These are phyloP conservation scores for Tenthredo livida DNA, from an alignment of 2,888 invertebrate genomes.

Conservation along the genomic window DNA sequence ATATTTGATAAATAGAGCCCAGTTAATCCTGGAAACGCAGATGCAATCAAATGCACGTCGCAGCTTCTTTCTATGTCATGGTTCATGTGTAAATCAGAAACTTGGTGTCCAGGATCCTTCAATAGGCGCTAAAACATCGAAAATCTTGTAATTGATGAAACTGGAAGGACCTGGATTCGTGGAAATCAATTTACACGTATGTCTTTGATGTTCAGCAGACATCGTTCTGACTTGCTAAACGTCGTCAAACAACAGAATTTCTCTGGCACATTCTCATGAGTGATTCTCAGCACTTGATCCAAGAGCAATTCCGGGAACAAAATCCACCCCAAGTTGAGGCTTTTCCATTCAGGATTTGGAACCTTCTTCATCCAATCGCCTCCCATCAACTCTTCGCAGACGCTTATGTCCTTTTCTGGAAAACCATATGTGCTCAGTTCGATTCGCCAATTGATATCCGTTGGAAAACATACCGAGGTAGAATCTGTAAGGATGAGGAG, in stretches of 20 bases:
- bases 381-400: too few relatives aligned
- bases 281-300: neutral
- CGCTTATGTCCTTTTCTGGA: too few relatives aligned
- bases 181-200: neutral
- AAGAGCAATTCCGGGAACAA: neutral
- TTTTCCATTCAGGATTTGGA: neutral
- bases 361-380: neutral
- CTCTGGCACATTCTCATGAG: neutral
- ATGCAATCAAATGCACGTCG: slow-evolving; percentile 13
- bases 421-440: too few relatives aligned
- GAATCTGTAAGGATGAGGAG: too few relatives aligned
- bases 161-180: neutral
- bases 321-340: neutral
- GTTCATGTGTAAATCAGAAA: neutral
- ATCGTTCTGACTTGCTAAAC: too few relatives aligned
- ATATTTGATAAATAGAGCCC: neutral
- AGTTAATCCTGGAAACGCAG: neutral
- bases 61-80: neutral
- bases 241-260: neutral
- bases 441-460: too few relatives aligned
- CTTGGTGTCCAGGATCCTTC: neutral
- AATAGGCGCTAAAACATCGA: slow-evolving; percentile 20
- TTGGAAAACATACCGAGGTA: too few relatives aligned
- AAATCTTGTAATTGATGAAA: neutral
- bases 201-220: neutral